Evolutionary conservation across 2,113 vertebrate genomes (phyloP).

Genomic region (Myocastor coypus): DNA sequence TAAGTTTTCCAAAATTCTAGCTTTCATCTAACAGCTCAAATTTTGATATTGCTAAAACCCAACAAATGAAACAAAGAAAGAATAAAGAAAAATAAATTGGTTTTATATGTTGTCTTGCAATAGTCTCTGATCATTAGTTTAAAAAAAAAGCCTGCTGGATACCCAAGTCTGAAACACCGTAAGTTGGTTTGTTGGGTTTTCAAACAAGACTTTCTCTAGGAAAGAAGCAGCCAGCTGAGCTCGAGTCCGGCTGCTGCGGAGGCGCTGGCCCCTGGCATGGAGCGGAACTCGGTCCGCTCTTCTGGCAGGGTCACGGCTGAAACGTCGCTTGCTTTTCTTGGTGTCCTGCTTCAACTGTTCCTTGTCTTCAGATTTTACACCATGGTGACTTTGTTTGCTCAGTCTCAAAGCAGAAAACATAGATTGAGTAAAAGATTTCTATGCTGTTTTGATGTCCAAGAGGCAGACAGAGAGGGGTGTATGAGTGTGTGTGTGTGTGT

Average conservation of each 20-base stretch:
- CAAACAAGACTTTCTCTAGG: neutral
- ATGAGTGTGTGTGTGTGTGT: neutral
- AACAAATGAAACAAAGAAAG: neutral
- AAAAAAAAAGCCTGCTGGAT: neutral
- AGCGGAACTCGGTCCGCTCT: neutral
- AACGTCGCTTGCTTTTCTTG: conserved; percentile 3
- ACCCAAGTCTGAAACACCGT: neutral
- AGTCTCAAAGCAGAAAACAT: neutral
- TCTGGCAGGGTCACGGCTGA: neutral
- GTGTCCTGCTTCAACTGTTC: neutral
- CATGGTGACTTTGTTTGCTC: neutral
- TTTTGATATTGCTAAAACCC: neutral
- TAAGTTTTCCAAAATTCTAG: conserved; percentile 40
- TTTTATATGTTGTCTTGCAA: neutral
- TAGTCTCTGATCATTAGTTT: neutral
- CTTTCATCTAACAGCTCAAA: neutral
- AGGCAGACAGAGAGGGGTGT: neutral
- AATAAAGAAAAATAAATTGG: neutral
- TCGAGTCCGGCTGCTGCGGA: neutral
- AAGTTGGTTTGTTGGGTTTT: neutral
- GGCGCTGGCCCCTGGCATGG: fast-evolving
- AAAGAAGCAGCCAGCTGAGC: neutral
- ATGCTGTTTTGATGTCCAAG: neutral
- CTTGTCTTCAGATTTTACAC: neutral
- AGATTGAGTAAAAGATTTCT: neutral